Percentiles rank a stretch among this genome's conserved stretches.
phyloP scores from a whole-genome alignment of 2,888 invertebrate species.

The Selenia dentaria region DNA sequence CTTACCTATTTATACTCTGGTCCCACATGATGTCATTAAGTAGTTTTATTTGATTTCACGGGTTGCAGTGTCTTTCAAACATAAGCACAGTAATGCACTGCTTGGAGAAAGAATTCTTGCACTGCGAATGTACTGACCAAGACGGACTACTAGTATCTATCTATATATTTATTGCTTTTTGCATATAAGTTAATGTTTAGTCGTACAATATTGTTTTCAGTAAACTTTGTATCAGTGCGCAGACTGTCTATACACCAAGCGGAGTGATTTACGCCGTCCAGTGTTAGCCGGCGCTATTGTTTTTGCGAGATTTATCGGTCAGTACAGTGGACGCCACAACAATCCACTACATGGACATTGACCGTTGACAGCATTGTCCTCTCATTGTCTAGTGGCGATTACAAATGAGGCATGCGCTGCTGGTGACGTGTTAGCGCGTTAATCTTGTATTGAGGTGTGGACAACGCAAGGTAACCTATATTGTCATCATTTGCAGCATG shows the following conservation, averaged over 20 bases:
- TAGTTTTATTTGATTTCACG: too few species aligned
- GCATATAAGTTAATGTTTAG: too few species aligned
- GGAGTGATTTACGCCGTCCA: conserved; percentile 66
- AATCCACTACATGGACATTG: conserved; percentile 67
- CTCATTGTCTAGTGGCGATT: conserved; percentile 38
- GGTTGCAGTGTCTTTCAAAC: too few species aligned
- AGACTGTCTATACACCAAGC: conserved; percentile 57
- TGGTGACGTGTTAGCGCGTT: conserved; percentile 38
- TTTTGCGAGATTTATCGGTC: conserved; percentile 73
- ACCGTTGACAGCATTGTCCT: conserved; percentile 50
- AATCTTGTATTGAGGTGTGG: conserved; percentile 16
- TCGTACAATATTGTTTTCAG: too few species aligned
- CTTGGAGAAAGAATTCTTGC: too few species aligned
- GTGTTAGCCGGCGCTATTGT: conserved; percentile 66
- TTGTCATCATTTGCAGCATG: too few species aligned
- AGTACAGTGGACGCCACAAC: conserved; percentile 53
- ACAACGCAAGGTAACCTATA: conserved; percentile 3
- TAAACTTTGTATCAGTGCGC: conserved; percentile 35
- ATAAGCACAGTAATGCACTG: too few species aligned
- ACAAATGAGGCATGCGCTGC: conserved; percentile 62
- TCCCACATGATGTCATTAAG: too few species aligned
- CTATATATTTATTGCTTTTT: too few species aligned
- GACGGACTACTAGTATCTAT: too few species aligned
- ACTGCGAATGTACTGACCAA: too few species aligned
- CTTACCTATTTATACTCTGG: too few species aligned